Conservation (phyloP, 2,113 vertebrate genomes). For the Coryphaenoides rupestris region DNA sequence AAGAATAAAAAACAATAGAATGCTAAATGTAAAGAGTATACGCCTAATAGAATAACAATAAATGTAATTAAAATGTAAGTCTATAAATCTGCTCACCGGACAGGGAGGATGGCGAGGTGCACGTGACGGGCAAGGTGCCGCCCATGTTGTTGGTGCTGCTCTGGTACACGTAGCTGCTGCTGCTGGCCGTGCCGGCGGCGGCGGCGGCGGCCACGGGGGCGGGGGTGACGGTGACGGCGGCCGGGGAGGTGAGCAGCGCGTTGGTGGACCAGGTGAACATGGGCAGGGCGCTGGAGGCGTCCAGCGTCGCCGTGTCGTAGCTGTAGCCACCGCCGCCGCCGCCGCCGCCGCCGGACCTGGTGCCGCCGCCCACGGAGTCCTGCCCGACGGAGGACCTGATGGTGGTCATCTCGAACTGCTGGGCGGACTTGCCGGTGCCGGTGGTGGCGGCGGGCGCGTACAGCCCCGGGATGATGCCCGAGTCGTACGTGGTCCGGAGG, state of each 20-base stretch:
- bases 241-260: conserved; percentile 44
- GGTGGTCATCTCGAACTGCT: conserved; percentile 11
- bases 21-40: too few relatives aligned
- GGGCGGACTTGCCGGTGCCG: conserved; percentile 9
- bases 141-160: conserved; percentile 60
- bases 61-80: too few relatives aligned
- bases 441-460: conserved; percentile 32
- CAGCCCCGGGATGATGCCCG: conserved; percentile 9
- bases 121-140: neutral
- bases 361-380: conserved; percentile 11
- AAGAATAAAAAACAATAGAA: too few relatives aligned
- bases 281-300: conserved; percentile 41
- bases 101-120: conserved; percentile 47
- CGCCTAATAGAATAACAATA: too few relatives aligned
- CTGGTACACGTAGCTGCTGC: conserved; percentile 51
- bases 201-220: neutral
- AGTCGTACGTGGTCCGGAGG: conserved; percentile 32
- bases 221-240: conserved; percentile 18
- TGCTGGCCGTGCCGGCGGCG: conserved; percentile 23
- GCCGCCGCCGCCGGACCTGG: conserved; percentile 30
- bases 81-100: conserved; percentile 50
- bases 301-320: conserved; percentile 51
- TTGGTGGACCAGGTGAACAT: conserved; percentile 60
- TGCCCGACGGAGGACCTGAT: conserved; percentile 23
- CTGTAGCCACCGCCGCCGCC: conserved; percentile 34